Percentiles rank a stretch among this genome's conserved stretches.
Evolutionary conservation across 2,888 invertebrate genomes (phyloP).

Genomic region (Mythimna pallens): DNA sequence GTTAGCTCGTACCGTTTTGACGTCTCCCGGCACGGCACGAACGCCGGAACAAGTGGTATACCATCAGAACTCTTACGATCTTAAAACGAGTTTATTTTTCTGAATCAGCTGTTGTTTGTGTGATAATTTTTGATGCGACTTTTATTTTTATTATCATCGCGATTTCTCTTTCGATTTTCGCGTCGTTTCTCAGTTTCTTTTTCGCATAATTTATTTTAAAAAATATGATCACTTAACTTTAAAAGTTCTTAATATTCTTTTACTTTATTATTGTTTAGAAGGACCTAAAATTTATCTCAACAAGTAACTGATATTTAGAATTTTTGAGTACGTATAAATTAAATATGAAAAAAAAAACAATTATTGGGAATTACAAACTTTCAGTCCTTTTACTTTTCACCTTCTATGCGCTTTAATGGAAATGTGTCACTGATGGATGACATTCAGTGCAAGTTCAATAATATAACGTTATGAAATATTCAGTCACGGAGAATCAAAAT

Average conservation of each 20-base stretch:
- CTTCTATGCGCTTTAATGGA: not conserved
- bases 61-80: constrained; percentile 57
- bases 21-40: constrained; percentile 62
- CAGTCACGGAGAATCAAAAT: constrained; percentile 24
- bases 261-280: not conserved
- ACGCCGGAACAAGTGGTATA: constrained; percentile 70
- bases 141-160: constrained; percentile 24
- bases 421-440: not conserved
- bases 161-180: constrained; percentile 63
- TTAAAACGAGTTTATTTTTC: constrained; percentile 56
- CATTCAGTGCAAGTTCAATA: constrained; percentile 20
- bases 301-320: too few relatives aligned
- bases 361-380: not conserved
- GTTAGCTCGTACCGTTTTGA: constrained; percentile 70
- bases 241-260: not conserved
- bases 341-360: not conserved
- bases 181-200: constrained; percentile 41
- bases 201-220: constrained; percentile 7
- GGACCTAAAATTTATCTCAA: too few relatives aligned
- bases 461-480: not conserved
- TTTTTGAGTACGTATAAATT: not conserved
- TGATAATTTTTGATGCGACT: constrained; percentile 56
- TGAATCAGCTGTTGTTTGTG: constrained; percentile 63
- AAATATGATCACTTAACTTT: not conserved
- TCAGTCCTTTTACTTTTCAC: not conserved